Evolutionary conservation across 2,888 invertebrate genomes (phyloP), one percentile per base, ranked within the genome.

Genomic region (Molorchus minor): DNA sequence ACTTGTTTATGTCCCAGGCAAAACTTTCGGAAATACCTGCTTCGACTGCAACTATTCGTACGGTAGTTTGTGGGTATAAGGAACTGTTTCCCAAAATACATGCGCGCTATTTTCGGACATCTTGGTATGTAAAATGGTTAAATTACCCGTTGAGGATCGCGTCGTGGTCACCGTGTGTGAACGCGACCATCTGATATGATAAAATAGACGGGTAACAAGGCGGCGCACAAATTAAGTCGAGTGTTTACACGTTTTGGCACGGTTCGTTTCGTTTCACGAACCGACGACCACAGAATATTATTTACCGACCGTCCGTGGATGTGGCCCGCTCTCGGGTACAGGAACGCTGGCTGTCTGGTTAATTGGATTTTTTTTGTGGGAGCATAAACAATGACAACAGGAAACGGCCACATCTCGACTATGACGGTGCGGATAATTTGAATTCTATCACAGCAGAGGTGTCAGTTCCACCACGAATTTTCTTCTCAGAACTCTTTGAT

Each of bases 231-330:
- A 61, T 65, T 63, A 61, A 62, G 65, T 49, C 49, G 59, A 55
- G 57, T 63, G 61, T 65, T 60, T 61, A 61, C 65, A 65, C 62
- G 62, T 65, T 65, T 33, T 62, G 54, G 65, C 62, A 65, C 53
- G 65, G 58, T 65, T 60, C 53, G 65, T 62, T 62, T 59, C 55
- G 30, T 62, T 56, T 45, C 51, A 55, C 55, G 41, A 54, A 54
- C 45, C 33, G 25, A 45, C 29, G 44, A 41, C 25, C 54, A 55
- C 47, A 35, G 15, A 36, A 35, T 21, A 12, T 33, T 33, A 13
- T 36, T 36, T 47, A 47, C 21, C 5, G 20, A 35, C 19, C 15
- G 19, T 25, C 5, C 25, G 25, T 5, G n/a, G n/a, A n/a, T n/a
- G n/a, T n/a, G n/a, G n/a, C n/a, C n/a, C 25, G 25, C 8, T 4